Evolutionary conservation across 2,888 invertebrate genomes (phyloP), one percentile per base, ranked within the genome.

Genomic region (Sphaerophoria taeniata): DNA sequence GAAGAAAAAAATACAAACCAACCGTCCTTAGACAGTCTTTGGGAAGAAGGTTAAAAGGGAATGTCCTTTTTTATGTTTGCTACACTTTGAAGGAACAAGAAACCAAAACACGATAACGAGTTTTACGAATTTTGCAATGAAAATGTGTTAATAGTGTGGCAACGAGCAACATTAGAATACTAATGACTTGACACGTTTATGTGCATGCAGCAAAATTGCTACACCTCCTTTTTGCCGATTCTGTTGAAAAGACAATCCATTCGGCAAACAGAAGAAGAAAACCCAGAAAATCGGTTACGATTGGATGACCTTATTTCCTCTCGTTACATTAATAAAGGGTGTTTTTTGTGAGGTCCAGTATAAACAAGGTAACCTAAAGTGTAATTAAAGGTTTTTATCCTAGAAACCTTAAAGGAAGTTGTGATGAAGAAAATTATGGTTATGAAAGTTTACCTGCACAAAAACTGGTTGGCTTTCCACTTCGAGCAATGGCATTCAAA

Each of bases 181-280:
- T 84, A 84, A 84, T 84, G 84, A 84, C 80, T 80, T 72, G 58
- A 76, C 71, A 75, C 84, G 61, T 84, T 79, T 84, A 74, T 70
- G 24, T 24, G 73, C 80, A 61, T 12, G 36, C 31, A 3, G n/a
- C 31, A 3, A 9, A 67, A 9, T 12, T 43, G 24, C 24, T 24
- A 24, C 24, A 24, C 24, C 24, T 24, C 24, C 24, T 24, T 24
- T 24, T 24, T 24, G 2, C 58, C 58, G 9, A 3, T 39, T 43
- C 9, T 24, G 34, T 36, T 34, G 36, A 2, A 14, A 58, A 16
- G 65, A 77, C 39, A 56, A 24, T 24, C 24, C 24, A 2, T 24
- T 24, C 24, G 12, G 43, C 39, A 39, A 39, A 39, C 3, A 43
- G 11, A 43, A n/a, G n/a, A n/a, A 43, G 43, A 43, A 43, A 24